phyloP scores from a whole-genome alignment of 2,888 invertebrate species.

The Cosmopolites sordidus region DNA sequence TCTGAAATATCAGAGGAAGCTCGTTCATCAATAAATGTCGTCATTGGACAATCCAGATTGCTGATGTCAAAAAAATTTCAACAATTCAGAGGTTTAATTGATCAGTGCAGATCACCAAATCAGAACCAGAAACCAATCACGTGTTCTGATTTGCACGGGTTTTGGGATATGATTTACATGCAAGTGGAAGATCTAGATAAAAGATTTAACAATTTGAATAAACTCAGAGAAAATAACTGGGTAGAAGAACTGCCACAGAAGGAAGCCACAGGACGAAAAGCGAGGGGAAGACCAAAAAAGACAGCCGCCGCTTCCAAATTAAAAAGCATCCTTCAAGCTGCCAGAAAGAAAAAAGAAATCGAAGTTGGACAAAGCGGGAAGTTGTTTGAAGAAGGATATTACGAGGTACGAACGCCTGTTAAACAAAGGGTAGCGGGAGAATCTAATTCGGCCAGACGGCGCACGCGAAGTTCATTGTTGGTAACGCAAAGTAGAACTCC shows the following conservation, averaged over 20 bases:
- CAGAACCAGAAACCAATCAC: constrained; percentile 55
- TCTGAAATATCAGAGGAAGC: constrained; percentile 51
- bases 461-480: constrained; percentile 23
- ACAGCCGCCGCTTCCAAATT: constrained; percentile 22
- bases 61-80: constrained; percentile 72
- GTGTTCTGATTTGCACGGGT: constrained; percentile 73
- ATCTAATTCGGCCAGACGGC: constrained; percentile 14
- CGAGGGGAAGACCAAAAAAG: constrained; percentile 25
- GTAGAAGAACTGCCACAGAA: constrained; percentile 46
- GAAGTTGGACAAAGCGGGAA: constrained; percentile 4
- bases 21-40: constrained; percentile 60
- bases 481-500: constrained; percentile 14
- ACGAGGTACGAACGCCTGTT: constrained; percentile 1
- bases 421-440: background rate
- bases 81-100: constrained; percentile 57
- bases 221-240: constrained; percentile 51
- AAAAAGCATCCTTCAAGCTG: constrained; percentile 37
- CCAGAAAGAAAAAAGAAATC: constrained; percentile 30
- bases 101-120: constrained; percentile 46
- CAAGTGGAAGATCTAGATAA: constrained; percentile 67
- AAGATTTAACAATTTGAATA: constrained; percentile 55
- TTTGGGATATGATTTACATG: constrained; percentile 83
- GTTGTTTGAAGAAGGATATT: constrained; percentile 3
- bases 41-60: constrained; percentile 74
- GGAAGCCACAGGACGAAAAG: constrained; percentile 24